phyloP scores from a whole-genome alignment of 1,140 invertebrate species.

The Ips nitidus region DNA sequence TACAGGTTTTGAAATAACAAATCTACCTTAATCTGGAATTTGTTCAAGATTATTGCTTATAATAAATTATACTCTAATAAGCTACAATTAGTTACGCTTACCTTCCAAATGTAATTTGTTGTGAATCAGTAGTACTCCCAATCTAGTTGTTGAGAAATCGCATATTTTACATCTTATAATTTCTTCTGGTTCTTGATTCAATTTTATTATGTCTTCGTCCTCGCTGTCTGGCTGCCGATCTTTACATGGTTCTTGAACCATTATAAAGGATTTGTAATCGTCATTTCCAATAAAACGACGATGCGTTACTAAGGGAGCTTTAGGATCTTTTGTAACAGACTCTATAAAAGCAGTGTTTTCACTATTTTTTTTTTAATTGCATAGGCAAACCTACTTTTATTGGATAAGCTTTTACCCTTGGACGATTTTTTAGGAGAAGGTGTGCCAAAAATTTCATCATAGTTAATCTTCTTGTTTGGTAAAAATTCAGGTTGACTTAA shows the following conservation, averaged over 20 bases:
- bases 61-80: background rate
- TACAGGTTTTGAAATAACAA: too few species aligned
- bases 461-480: constrained; percentile 54
- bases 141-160: constrained; percentile 62
- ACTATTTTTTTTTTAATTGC: constrained; percentile 23
- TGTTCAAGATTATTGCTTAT: too few species aligned
- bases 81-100: background rate
- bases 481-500: constrained; percentile 62
- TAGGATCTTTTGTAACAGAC: constrained; percentile 18
- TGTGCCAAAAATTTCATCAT: constrained; percentile 60
- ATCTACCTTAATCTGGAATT: too few species aligned
- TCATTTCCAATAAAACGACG: constrained; percentile 58
- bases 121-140: constrained; percentile 71
- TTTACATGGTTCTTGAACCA: constrained; percentile 55
- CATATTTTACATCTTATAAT: constrained; percentile 66
- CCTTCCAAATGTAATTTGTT: constrained; percentile 60
- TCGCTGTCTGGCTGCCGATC: constrained; percentile 37
- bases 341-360: constrained; percentile 31
- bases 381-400: constrained; percentile 17
- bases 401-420: constrained; percentile 30
- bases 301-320: constrained; percentile 54
- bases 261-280: constrained; percentile 65
- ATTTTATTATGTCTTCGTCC: constrained; percentile 33
- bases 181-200: constrained; percentile 35
- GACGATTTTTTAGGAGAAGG: constrained; percentile 48